Evolutionary conservation across 1,140 invertebrate species (phyloP).

Genomic region (Reticulitermes speratus): DNA sequence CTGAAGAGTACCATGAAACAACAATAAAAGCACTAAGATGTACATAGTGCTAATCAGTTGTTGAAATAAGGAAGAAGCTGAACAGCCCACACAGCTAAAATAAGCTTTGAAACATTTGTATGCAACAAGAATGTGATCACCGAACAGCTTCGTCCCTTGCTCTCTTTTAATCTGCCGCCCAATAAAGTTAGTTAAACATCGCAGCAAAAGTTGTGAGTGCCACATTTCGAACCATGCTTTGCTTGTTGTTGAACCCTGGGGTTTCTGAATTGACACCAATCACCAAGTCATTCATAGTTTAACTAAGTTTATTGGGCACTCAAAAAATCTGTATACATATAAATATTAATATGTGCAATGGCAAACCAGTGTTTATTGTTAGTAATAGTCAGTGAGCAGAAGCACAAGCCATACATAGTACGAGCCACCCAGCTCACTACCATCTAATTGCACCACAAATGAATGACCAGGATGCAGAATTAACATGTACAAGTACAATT

Average conservation of each 20-base stretch:
- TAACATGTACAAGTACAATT: background rate
- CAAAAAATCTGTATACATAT: constrained; percentile 37
- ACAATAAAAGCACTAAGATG: too few species aligned
- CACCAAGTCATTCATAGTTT: constrained; percentile 41
- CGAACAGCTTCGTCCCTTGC: background rate
- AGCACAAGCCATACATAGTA: background rate
- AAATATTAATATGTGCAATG: constrained; percentile 9
- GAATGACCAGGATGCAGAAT: background rate
- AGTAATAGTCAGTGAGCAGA: background rate
- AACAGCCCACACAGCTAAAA: background rate
- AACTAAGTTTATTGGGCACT: constrained; percentile 61
- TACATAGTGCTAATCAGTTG: too few species aligned
- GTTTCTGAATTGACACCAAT: constrained; percentile 35
- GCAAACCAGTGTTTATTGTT: constrained; percentile 21
- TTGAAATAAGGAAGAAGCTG: background rate
- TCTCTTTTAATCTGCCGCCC: constrained; percentile 39
- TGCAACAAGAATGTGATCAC: background rate
- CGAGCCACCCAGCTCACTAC: background rate
- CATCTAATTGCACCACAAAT: background rate
- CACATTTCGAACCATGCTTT: constrained; percentile 48
- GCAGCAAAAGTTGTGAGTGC: constrained; percentile 10
- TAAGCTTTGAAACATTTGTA: too few species aligned
- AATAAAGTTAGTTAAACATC: constrained; percentile 45
- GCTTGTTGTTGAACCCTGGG: constrained; percentile 28
- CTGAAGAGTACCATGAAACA: background rate